Evolutionary conservation across 2,113 vertebrate genomes (phyloP).

Genomic region (Meles meles): DNA sequence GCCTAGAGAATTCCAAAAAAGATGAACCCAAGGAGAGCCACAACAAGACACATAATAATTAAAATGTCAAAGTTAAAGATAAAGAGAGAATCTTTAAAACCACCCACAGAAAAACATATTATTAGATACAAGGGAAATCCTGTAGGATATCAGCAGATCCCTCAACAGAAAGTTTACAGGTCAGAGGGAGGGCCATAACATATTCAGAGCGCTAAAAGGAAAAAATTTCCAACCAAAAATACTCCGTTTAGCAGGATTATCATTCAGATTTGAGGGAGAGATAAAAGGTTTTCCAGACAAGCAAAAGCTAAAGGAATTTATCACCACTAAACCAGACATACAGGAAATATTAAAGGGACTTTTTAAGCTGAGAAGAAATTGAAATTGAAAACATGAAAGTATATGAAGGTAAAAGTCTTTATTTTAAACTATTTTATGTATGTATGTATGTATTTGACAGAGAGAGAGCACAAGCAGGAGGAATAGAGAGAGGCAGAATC

Average conservation of each 20-base stretch:
- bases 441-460: neutral
- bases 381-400: neutral
- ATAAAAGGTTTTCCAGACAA: neutral
- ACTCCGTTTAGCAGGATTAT: neutral
- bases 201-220: neutral
- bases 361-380: neutral
- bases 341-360: neutral
- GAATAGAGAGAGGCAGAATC: too few relatives aligned
- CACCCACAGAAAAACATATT: neutral
- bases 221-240: neutral
- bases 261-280: neutral
- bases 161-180: neutral
- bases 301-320: neutral
- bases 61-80: neutral
- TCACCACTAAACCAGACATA: neutral
- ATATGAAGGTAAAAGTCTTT: neutral
- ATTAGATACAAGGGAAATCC: neutral
- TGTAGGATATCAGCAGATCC: neutral
- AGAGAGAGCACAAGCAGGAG: too few relatives aligned
- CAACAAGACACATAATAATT: neutral
- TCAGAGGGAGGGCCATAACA: neutral
- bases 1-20: neutral
- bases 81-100: neutral
- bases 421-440: neutral
- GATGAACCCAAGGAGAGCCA: neutral